Percentiles rank a stretch among this genome's conserved stretches.
These are phyloP conservation scores for Cephus pygmeus DNA, from an alignment of 2,888 invertebrate species.

Conservation along the genomic window DNA sequence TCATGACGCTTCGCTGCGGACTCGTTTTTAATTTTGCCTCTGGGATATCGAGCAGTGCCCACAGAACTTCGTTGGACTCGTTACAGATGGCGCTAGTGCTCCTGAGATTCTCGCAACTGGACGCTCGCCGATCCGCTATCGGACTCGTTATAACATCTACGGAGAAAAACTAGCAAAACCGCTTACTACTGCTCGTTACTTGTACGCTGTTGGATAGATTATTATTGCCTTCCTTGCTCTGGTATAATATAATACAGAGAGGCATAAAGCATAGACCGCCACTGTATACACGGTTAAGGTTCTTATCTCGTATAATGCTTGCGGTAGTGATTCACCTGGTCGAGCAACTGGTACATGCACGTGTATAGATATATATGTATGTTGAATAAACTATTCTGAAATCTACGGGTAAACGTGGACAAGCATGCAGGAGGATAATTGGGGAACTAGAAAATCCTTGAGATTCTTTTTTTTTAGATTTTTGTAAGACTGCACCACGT, in stretches of 20 bases:
- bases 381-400: neutral
- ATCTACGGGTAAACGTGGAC: neutral
- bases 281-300: conserved; percentile 1
- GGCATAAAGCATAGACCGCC: neutral
- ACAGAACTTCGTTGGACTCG: neutral
- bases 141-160: neutral
- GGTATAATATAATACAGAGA: neutral
- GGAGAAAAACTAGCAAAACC: neutral
- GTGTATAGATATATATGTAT: no score
- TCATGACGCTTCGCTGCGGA: neutral
- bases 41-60: neutral
- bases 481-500: neutral
- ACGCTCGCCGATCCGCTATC: neutral
- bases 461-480: neutral
- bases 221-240: neutral
- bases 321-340: neutral
- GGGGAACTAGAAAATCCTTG: neutral
- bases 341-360: neutral
- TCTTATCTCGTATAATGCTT: conserved; percentile 4
- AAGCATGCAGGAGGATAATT: neutral
- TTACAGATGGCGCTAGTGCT: neutral
- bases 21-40: neutral
- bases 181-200: neutral
- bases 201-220: neutral
- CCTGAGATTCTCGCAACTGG: neutral